These are phyloP conservation scores for Hassar affinis DNA, from an alignment of 2,113 vertebrate genomes.

Conservation along the genomic window DNA sequence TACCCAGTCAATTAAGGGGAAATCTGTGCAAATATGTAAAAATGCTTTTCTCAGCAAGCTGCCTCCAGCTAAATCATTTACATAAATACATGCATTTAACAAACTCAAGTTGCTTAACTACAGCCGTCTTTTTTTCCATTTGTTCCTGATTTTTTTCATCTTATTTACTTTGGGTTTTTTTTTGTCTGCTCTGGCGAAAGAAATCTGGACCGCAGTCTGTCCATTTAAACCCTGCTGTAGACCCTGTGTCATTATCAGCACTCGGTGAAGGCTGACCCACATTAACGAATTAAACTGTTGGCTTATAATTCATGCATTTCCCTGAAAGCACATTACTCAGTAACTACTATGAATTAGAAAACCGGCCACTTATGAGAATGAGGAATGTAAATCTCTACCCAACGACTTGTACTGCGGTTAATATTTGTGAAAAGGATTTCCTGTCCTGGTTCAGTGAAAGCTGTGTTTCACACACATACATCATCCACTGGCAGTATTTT, in stretches of 20 bases:
- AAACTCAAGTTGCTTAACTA: background rate
- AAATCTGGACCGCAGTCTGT: background rate
- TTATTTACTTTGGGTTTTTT: background rate
- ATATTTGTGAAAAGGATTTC: background rate
- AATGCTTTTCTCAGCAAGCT: background rate
- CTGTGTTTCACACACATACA: background rate
- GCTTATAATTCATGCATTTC: background rate
- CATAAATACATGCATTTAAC: background rate
- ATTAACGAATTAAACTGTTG: background rate
- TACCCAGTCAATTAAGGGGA: background rate
- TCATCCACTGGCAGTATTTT: background rate
- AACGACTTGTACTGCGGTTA: background rate
- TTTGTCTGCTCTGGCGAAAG: background rate
- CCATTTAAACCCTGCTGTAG: background rate
- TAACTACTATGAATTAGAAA: background rate
- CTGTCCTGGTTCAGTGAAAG: background rate
- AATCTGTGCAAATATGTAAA: background rate
- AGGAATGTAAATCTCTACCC: constrained; percentile 4
- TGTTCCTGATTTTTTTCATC: background rate
- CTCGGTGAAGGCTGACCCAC: background rate
- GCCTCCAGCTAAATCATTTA: background rate
- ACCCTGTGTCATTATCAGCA: background rate
- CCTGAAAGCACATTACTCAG: background rate
- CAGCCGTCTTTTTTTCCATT: background rate
- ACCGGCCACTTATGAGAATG: too few relatives aligned